These are phyloP conservation scores for Halcyon senegalensis DNA, from an alignment of 2,113 vertebrate species.

Conservation along the genomic window DNA sequence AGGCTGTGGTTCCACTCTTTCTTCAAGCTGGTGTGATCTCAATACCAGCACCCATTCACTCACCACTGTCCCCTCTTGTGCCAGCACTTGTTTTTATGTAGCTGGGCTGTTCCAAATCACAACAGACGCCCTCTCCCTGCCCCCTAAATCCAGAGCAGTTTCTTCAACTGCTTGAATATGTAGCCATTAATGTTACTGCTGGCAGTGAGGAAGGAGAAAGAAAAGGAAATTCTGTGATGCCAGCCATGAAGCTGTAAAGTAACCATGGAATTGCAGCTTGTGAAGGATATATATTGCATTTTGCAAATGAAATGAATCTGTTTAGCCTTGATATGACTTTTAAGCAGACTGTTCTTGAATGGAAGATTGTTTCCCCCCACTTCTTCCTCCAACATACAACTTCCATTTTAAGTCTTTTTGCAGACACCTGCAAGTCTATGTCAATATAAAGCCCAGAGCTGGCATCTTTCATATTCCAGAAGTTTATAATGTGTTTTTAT, in stretches of 20 bases:
- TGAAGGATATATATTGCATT: not conserved
- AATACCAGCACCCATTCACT: not conserved
- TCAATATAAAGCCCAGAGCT: not conserved
- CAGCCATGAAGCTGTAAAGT: not conserved
- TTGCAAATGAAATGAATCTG: not conserved
- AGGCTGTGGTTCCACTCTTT: not conserved
- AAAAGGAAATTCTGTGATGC: not conserved
- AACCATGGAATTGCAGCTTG: not conserved
- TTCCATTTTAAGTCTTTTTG: not conserved
- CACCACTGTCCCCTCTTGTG: not conserved
- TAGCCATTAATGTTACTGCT: not conserved
- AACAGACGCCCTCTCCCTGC: not conserved
- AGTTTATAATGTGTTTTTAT: not conserved
- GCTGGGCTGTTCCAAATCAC: not conserved
- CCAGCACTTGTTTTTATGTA: not conserved
- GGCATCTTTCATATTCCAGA: not conserved
- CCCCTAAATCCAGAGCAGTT: not conserved
- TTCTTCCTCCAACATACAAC: not conserved
- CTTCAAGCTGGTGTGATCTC: not conserved
- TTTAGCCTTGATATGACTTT: not conserved
- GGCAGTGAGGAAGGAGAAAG: not conserved
- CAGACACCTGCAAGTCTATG: not conserved
- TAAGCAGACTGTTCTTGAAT: not conserved
- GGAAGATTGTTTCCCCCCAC: not conserved
- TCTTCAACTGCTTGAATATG: not conserved